These are phyloP conservation scores for Galagoides demidoff DNA, from an alignment of 2,797 vertebrate genomes.

Conservation along the genomic window DNA sequence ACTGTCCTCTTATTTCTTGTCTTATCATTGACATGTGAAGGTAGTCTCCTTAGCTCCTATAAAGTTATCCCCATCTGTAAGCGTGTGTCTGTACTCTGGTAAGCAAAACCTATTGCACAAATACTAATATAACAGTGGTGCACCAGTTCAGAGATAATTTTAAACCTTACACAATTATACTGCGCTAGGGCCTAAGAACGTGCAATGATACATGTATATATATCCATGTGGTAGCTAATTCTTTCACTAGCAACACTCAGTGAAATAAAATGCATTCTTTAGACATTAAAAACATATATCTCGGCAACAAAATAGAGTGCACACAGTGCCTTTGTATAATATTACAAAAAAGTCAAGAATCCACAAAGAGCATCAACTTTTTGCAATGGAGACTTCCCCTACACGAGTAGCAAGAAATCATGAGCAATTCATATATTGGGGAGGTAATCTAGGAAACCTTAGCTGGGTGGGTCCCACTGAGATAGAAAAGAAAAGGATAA, in stretches of 20 bases:
- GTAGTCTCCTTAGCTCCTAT: background rate
- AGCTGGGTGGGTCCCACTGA: background rate
- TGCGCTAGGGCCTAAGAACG: background rate
- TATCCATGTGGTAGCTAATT: too few relatives aligned
- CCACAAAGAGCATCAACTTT: background rate
- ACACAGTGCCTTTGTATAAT: background rate
- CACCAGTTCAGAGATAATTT: background rate
- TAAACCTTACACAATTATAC: background rate
- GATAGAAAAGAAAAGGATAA: background rate
- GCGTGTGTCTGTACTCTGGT: background rate
- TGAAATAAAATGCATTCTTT: background rate
- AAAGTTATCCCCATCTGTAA: background rate
- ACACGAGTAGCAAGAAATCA: background rate
- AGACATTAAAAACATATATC: background rate
- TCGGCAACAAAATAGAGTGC: background rate
- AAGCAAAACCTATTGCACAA: background rate
- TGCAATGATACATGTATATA: background rate
- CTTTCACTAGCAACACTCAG: background rate
- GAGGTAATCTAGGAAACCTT: background rate
- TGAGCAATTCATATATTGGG: background rate
- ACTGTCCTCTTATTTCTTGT: background rate
- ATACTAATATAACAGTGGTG: background rate
- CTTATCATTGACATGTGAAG: background rate
- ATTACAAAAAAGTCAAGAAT: background rate
- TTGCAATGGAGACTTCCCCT: background rate